Conservation (phyloP, 2,888 invertebrate genomes). For the Watsonalla binaria region DNA sequence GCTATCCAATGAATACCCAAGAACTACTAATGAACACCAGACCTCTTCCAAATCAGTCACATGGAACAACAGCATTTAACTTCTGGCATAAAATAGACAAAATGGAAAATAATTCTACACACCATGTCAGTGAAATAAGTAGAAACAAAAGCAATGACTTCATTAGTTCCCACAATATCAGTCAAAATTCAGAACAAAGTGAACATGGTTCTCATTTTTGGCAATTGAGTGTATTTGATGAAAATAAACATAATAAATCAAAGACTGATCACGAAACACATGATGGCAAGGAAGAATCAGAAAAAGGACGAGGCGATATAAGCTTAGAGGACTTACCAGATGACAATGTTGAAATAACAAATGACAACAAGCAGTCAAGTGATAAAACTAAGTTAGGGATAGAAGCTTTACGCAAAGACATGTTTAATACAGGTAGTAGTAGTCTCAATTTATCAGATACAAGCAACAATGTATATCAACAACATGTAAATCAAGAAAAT, state of each 20-base stretch:
- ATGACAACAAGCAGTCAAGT: not conserved
- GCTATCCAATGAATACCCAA: too few relatives aligned
- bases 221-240: not conserved
- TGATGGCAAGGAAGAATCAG: conserved; percentile 12
- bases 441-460: not conserved
- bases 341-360: not conserved
- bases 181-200: not conserved
- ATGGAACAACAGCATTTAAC: conserved; percentile 5
- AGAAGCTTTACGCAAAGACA: conserved; percentile 7
- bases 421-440: conserved; percentile 1
- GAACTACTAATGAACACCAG: too few relatives aligned
- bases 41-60: too few relatives aligned
- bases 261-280: conserved; percentile 1
- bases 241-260: conserved; percentile 4
- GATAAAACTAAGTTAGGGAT: conserved; percentile 15
- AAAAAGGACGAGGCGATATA: conserved; percentile 37
- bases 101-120: conserved; percentile 21
- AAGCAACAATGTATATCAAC: conserved; percentile 1
- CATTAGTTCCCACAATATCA: not conserved
- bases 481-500: conserved; percentile 2
- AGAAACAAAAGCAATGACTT: not conserved
- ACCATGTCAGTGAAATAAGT: not conserved
- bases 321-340: conserved; percentile 23
- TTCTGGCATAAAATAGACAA: conserved; percentile 32
- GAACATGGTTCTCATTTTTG: not conserved